A percentile compares a stretch with the other conserved stretches of the same genome.
Evolutionary conservation across 2,888 invertebrate genomes (phyloP).

Genomic region (Leptinotarsa juncta): DNA sequence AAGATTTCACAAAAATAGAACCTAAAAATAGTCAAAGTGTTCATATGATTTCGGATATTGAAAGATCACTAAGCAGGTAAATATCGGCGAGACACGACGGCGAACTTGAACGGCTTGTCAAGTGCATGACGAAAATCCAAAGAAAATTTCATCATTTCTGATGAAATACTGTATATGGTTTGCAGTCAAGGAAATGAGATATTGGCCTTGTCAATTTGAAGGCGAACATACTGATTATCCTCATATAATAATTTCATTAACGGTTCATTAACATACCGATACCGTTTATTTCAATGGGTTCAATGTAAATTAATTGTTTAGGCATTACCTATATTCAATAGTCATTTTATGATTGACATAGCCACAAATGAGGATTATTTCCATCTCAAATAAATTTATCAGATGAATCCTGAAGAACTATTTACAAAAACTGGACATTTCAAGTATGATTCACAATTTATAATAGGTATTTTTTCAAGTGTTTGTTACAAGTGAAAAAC

Average conservation of each 20-base stretch:
- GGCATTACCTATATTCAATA: no score
- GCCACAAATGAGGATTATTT: no score
- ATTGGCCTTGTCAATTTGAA: background rate
- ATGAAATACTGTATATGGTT: background rate
- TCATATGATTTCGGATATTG: background rate
- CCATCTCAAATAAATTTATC: no score
- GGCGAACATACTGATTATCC: no score
- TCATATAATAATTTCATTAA: no score
- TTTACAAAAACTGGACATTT: no score
- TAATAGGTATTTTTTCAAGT: background rate
- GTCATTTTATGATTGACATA: no score
- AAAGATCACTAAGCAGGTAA: background rate
- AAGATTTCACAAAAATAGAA: background rate
- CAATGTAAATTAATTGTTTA: background rate
- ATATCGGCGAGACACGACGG: background rate
- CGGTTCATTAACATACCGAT: no score
- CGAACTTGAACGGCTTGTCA: background rate
- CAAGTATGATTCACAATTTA: background rate
- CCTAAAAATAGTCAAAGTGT: background rate
- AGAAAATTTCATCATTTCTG: background rate
- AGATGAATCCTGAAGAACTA: no score
- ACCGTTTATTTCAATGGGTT: background rate
- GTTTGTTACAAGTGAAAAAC: background rate
- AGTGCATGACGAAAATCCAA: conserved; percentile 7
- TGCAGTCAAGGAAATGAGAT: background rate